phyloP scores from a whole-genome alignment of 1,140 invertebrate species.

The Heterodera schachtii region DNA sequence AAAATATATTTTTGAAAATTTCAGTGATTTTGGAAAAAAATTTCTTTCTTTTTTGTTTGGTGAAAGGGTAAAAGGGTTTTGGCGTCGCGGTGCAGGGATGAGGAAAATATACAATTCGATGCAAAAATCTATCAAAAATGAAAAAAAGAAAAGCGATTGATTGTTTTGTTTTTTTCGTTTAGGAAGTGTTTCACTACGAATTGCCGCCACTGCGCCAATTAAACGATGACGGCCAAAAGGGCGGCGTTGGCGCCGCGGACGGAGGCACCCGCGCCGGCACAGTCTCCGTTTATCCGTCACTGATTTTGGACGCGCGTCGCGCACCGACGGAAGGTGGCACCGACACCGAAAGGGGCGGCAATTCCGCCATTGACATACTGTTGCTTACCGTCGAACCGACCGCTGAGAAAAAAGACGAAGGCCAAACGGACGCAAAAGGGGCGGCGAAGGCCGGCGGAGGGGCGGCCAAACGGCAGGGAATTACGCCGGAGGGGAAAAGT shows the following conservation, averaged over 20 bases:
- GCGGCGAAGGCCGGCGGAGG: not conserved
- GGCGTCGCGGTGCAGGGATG: no score
- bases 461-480: not conserved
- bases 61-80: no score
- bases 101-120: no score
- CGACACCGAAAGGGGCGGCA: not conserved
- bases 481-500: not conserved
- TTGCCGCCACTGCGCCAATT: not conserved
- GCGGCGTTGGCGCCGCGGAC: not conserved
- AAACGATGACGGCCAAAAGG: not conserved
- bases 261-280: no score
- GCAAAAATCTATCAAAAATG: no score
- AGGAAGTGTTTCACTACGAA: not conserved
- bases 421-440: not conserved
- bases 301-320: slow-evolving; percentile 3
- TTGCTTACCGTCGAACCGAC: not conserved
- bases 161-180: no score
- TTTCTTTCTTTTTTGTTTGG: no score
- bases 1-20: no score
- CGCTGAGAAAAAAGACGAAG: not conserved
- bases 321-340: not conserved
- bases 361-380: not conserved
- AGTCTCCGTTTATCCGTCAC: not conserved
- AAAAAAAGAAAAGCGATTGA: no score
- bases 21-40: no score